phyloP scores from a whole-genome alignment of 2,888 invertebrate species.

The Lacanobia wlatinum region DNA sequence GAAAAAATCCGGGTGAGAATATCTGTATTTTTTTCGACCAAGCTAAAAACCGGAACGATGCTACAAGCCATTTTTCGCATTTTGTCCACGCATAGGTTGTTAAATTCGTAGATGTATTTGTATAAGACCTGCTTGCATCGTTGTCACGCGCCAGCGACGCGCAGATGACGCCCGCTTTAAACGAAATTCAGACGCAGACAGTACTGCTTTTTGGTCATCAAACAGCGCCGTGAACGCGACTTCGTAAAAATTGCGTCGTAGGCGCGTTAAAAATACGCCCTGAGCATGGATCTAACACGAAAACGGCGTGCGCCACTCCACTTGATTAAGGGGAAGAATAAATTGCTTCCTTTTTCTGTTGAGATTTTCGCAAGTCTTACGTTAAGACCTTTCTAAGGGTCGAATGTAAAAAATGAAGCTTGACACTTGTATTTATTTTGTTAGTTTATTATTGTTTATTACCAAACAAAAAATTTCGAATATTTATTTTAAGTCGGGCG shows the following conservation, averaged over 20 bases:
- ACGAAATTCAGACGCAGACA: too few relatives aligned
- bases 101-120: not conserved
- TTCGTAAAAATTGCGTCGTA: too few relatives aligned
- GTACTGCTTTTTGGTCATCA: too few relatives aligned
- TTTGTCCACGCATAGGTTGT: not conserved
- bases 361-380: conserved; percentile 38
- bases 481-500: not conserved
- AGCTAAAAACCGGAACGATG: conserved; percentile 21
- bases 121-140: not conserved
- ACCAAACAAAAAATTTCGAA: not conserved
- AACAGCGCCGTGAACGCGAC: too few relatives aligned
- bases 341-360: conserved; percentile 29
- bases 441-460: conserved; percentile 11
- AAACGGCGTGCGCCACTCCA: conserved; percentile 58
- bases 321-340: conserved; percentile 55
- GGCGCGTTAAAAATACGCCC: too few relatives aligned
- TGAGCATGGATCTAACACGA: conserved; percentile 4
- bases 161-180: too few relatives aligned
- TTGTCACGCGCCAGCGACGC: too few relatives aligned
- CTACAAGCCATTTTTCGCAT: not conserved
- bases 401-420: conserved; percentile 18
- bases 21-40: too few relatives aligned
- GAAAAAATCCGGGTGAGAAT: conserved; percentile 52
- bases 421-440: conserved; percentile 43
- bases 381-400: conserved; percentile 28